Conservation (phyloP, 2,888 invertebrate species). For the Teleogryllus oceanicus region DNA sequence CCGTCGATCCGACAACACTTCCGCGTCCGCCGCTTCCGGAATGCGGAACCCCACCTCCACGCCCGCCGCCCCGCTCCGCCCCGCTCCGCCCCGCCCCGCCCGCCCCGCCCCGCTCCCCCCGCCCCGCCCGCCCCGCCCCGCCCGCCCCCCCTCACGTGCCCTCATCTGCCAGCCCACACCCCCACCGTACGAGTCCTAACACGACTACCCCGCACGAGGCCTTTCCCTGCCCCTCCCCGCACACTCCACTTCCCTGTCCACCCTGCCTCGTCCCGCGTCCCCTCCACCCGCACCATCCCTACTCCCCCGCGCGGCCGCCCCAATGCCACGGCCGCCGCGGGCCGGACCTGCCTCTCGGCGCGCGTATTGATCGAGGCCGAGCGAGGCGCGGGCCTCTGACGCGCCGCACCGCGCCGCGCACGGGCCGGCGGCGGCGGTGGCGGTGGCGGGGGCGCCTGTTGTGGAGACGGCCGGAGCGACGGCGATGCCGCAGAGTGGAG, state of each 20-base stretch:
- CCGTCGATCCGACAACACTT: no score
- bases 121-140: no score
- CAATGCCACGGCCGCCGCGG: neutral
- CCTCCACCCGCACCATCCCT: neutral
- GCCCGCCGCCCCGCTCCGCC: no score
- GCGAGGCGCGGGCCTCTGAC: neutral
- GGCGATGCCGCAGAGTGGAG: neutral
- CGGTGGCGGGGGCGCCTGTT: neutral
- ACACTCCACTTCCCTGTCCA: neutral
- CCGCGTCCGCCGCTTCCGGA: no score
- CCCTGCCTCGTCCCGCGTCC: neutral
- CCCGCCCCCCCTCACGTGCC: no score
- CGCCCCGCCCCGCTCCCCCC: no score
- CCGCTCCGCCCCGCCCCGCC: no score
- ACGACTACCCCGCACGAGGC: neutral
- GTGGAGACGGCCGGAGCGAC: neutral
- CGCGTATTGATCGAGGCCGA: constrained; percentile 7
- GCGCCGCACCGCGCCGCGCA: neutral
- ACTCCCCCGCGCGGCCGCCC: neutral
- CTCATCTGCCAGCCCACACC: no score
- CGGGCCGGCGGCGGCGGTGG: neutral
- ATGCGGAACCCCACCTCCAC: no score
- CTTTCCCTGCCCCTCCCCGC: neutral
- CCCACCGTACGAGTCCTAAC: neutral
- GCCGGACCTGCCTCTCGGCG: neutral